Evolutionary conservation across 2,888 invertebrate species (phyloP), one percentile per base, ranked within the genome.

Genomic region (Amiota minor): DNA sequence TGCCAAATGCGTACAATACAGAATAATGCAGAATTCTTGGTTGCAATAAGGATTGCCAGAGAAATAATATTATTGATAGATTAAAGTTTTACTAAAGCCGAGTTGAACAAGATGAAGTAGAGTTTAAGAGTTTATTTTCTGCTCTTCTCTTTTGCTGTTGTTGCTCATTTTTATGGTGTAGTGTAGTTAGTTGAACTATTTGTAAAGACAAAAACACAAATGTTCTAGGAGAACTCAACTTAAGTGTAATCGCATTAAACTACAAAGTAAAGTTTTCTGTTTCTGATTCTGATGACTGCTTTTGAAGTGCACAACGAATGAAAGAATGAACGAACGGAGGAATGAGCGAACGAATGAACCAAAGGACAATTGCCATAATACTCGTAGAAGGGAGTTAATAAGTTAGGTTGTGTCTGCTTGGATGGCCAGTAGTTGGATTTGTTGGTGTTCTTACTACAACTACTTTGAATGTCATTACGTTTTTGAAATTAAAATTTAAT

Each of bases 21-120:
- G 73, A 72, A 69, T 75, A 35, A 35, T 70, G 74, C 35, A 71
- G 75, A 70, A 74, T 74, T 72, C 12, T 9, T 50, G 20, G 18
- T 59, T 59, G 56, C 56, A 59, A 18, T 20, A 59, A 59, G 65
- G 49, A 35, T 35, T 35, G 35, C 35, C 35, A 49, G 76, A 74
- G 80, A 65, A 80, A 83, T 85, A 83, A 83, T 85, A 84, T 84
- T 83, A 83, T 83, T 83, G 83, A 83, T 83, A 85, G 83, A 83
- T 83, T 83, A 85, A 76, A 78, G 76, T 70, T 67, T 49, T 49
- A 18, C 65, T 47, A 47, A 23, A 62, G 45, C 62, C 23, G 18
- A n/a, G 45, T 46, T 64, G 62, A 35, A 46, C 64, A 16, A 49
- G 65, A 67, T 67, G 65, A 67, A 67, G 65, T 67, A 20, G 49